phyloP scores from a whole-genome alignment of 2,113 vertebrate genomes.

The Meleagris gallopavo region DNA sequence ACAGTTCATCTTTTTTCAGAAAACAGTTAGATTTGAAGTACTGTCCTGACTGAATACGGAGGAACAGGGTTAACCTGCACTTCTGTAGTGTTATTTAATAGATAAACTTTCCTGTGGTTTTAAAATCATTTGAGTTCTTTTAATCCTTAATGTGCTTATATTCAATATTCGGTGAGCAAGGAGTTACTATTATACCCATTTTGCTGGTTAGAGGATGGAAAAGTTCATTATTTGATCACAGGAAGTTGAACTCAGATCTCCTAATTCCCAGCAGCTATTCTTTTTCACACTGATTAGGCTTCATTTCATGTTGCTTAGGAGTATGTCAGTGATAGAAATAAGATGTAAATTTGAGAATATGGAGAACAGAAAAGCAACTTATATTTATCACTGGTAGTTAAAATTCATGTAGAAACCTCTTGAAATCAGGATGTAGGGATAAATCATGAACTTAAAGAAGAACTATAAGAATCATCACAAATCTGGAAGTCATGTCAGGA shows the following conservation, averaged over 20 bases:
- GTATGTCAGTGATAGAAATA: not conserved
- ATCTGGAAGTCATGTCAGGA: conserved; percentile 2
- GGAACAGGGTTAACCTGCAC: not conserved
- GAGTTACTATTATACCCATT: not conserved
- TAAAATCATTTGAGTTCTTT: not conserved
- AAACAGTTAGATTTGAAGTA: conserved; percentile 18
- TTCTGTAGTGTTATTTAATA: not conserved
- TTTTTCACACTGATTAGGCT: not conserved
- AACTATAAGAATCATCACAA: not conserved
- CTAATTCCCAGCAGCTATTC: not conserved
- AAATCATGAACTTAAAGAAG: not conserved
- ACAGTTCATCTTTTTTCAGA: conserved; percentile 10
- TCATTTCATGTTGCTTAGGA: not conserved
- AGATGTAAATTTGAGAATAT: not conserved
- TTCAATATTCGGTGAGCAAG: not conserved
- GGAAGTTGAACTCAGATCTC: not conserved
- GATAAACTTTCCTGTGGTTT: not conserved
- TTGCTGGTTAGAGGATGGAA: not conserved
- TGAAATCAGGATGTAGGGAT: not conserved
- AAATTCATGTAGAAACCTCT: conserved; percentile 2
- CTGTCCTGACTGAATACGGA: not conserved
- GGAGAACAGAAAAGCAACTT: not conserved
- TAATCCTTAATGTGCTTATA: not conserved
- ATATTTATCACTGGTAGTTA: not conserved
- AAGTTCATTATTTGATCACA: not conserved